Conservation (phyloP, 2,888 invertebrate genomes). For the Ectobius pallidus region DNA sequence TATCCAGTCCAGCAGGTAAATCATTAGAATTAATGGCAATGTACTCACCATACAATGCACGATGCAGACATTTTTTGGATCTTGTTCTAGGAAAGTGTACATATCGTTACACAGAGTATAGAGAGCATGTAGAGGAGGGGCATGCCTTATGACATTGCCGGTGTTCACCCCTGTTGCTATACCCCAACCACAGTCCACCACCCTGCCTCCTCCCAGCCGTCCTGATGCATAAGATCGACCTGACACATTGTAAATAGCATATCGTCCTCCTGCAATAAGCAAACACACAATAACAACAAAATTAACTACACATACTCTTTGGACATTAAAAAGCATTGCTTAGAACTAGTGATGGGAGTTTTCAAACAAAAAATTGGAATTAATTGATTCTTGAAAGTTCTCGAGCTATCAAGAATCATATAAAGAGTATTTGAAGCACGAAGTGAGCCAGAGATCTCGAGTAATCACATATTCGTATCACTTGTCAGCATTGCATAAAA, state of each 20-base stretch:
- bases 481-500: no score
- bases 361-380: no score
- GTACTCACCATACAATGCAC: conserved; percentile 79
- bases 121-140: conserved; percentile 80
- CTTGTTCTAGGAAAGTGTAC: conserved; percentile 83
- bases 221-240: conserved; percentile 61
- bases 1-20: no score
- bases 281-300: no score
- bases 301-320: no score
- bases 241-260: conserved; percentile 83
- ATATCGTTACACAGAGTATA: conserved; percentile 87
- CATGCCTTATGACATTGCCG: conserved; percentile 51
- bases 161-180: conserved; percentile 34
- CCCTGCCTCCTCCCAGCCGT: conserved; percentile 56
- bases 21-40: no score
- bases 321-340: neutral
- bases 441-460: neutral
- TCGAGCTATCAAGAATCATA: no score
- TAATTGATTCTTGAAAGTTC: no score
- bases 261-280: conserved; percentile 63
- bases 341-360: no score
- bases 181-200: conserved; percentile 59
- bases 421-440: neutral
- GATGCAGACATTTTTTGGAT: conserved; percentile 81
- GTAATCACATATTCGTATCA: no score